Percentiles rank a stretch among this genome's conserved stretches.
These are phyloP conservation scores for Phalera bucephala DNA, from an alignment of 2,888 invertebrate genomes.

Conservation along the genomic window DNA sequence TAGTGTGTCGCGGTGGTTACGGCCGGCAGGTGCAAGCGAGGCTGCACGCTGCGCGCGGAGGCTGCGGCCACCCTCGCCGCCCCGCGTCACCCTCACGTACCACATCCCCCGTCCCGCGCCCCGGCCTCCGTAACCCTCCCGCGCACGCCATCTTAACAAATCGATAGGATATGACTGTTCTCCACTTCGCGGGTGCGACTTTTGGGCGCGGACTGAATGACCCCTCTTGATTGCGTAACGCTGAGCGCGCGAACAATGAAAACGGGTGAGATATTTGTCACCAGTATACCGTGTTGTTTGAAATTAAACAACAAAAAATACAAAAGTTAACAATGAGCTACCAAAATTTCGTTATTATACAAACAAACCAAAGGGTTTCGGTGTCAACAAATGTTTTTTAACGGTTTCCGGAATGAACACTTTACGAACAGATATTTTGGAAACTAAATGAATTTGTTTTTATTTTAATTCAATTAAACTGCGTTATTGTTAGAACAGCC, in stretches of 20 bases:
- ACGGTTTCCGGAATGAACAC: constrained; percentile 17
- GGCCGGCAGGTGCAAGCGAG: constrained; percentile 75
- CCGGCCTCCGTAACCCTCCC: constrained; percentile 51
- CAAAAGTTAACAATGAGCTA: constrained; percentile 12
- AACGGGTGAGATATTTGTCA: constrained; percentile 24
- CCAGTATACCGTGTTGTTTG: constrained; percentile 14
- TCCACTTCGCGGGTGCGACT: constrained; percentile 79
- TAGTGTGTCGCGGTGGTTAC: constrained; percentile 64
- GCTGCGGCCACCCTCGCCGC: constrained; percentile 64
- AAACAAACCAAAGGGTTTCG: constrained; percentile 21
- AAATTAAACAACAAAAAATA: constrained; percentile 13
- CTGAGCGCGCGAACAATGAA: constrained; percentile 51
- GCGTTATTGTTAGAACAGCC: constrained; percentile 5
- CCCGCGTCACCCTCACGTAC: constrained; percentile 48
- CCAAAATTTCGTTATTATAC: constrained; percentile 19
- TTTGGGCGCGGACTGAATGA: constrained; percentile 79
- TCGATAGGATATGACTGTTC: constrained; percentile 84
- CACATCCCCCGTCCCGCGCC: constrained; percentile 28
- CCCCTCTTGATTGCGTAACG: constrained; percentile 72
- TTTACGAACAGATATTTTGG: too few species aligned
- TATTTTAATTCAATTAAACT: too few species aligned
- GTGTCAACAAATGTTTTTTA: constrained; percentile 23
- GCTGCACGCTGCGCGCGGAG: constrained; percentile 77
- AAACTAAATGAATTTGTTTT: too few species aligned
- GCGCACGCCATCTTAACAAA: constrained; percentile 83